Evolutionary conservation across 1,140 invertebrate species (phyloP).

Genomic region (Teleopsis dalmanni): DNA sequence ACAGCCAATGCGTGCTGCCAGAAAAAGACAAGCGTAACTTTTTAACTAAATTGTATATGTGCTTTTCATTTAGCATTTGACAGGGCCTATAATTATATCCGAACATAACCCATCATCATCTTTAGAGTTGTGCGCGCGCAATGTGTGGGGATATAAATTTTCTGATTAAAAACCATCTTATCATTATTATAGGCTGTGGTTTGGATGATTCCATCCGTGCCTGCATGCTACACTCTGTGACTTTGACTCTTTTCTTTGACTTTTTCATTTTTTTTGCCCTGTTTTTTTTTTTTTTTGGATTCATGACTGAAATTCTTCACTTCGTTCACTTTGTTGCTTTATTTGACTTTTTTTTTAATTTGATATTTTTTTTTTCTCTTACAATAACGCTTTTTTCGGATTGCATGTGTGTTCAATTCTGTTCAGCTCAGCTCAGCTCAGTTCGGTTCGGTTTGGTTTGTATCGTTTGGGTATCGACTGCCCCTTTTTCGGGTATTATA

Average conservation of each 20-base stretch:
- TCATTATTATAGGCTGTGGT: slow-evolving; percentile 39
- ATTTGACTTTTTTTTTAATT: too few species aligned
- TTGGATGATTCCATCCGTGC: not conserved
- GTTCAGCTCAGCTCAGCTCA: too few species aligned
- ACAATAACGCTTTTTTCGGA: too few species aligned
- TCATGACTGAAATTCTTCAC: not conserved
- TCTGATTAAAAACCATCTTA: slow-evolving; percentile 45
- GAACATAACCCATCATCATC: slow-evolving; percentile 42
- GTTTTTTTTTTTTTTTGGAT: not conserved
- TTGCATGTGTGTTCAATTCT: too few species aligned
- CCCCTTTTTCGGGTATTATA: too few species aligned
- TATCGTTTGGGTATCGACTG: too few species aligned
- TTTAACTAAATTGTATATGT: slow-evolving; percentile 28
- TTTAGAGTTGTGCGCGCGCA: slow-evolving; percentile 1
- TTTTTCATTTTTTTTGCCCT: not conserved
- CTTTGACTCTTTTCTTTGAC: slow-evolving; percentile 2
- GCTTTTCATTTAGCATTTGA: slow-evolving; percentile 38
- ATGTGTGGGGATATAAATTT: slow-evolving; percentile 35
- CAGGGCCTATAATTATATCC: slow-evolving; percentile 43
- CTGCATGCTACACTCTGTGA: not conserved
- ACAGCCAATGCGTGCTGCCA: not conserved
- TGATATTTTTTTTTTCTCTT: too few species aligned
- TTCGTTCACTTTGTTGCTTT: too few species aligned
- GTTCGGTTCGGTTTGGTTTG: too few species aligned
- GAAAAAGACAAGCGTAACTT: not conserved